Evolutionary conservation across 2,113 vertebrate species (phyloP).

Genomic region (Pollimyrus isidori): DNA sequence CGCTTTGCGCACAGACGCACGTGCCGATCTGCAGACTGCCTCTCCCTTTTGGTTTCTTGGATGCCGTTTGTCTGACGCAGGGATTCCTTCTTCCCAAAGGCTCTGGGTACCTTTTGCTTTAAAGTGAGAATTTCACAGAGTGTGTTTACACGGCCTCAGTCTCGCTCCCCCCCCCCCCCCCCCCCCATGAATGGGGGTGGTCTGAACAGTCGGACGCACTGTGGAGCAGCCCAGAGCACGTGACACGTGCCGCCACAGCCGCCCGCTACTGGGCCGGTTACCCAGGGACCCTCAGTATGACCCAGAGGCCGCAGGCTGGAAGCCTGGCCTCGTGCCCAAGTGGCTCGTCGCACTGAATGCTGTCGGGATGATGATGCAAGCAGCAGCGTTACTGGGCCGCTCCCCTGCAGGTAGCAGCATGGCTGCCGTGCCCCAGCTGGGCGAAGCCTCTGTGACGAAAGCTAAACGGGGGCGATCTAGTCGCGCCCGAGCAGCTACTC

Average conservation of each 20-base stretch:
- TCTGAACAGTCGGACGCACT: not conserved
- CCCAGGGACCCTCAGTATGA: not conserved
- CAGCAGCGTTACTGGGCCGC: not conserved
- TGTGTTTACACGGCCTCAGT: not conserved
- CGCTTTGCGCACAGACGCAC: not conserved
- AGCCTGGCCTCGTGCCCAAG: too few relatives aligned
- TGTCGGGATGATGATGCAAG: not conserved
- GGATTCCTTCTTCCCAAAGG: not conserved
- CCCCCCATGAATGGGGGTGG: not conserved
- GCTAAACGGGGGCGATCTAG: not conserved
- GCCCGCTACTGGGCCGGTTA: not conserved
- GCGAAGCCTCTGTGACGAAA: not conserved
- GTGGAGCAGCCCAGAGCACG: not conserved
- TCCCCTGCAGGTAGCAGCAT: not conserved
- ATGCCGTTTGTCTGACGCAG: not conserved
- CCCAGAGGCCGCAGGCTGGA: not conserved
- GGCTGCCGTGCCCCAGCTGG: not conserved
- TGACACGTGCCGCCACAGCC: not conserved
- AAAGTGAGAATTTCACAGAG: not conserved
- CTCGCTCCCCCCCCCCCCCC: too few relatives aligned
- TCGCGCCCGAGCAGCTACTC: not conserved
- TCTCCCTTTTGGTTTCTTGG: not conserved
- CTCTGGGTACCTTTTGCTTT: not conserved
- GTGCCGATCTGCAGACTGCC: not conserved
- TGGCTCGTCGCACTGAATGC: not conserved